These are phyloP conservation scores for Beris morrisii DNA, from an alignment of 2,888 invertebrate species.

Conservation along the genomic window DNA sequence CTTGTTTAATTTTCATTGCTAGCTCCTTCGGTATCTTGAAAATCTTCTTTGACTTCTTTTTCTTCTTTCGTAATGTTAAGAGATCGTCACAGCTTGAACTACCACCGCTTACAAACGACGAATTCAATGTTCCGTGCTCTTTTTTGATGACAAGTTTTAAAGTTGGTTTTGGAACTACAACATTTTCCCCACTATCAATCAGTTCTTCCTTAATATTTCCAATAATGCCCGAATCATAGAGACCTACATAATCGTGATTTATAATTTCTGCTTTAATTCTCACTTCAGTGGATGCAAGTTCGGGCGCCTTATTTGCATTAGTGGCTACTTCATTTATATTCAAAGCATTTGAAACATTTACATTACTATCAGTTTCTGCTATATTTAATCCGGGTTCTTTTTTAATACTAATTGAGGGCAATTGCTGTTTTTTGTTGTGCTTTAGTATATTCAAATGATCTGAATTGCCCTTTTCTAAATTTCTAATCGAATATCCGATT, in stretches of 20 bases:
- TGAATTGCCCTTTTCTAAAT: no score
- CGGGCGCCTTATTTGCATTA: no score
- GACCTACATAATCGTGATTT: slow-evolving; percentile 1
- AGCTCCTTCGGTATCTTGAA: slow-evolving; percentile 33
- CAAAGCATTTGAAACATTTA: background rate
- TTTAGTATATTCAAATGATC: no score
- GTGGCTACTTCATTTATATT: no score
- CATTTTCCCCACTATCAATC: background rate
- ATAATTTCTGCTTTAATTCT: slow-evolving; percentile 19
- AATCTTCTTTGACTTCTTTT: slow-evolving; percentile 30
- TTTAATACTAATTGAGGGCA: background rate
- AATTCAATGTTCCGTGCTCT: slow-evolving; percentile 53
- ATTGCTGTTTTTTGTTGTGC: no score
- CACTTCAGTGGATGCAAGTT: background rate
- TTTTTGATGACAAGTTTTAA: slow-evolving; percentile 55
- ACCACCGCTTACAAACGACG: slow-evolving; percentile 48
- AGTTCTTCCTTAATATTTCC: slow-evolving; percentile 9
- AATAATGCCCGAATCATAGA: background rate
- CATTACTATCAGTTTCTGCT: slow-evolving; percentile 10
- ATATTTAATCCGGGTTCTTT: background rate
- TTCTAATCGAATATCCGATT: no score
- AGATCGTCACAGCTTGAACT: slow-evolving; percentile 24
- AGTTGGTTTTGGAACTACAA: slow-evolving; percentile 42
- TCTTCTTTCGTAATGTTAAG: slow-evolving; percentile 28
- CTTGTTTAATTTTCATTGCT: slow-evolving; percentile 38